phyloP scores from a whole-genome alignment of 2,888 invertebrate genomes.

The Hemaris fuciformis region DNA sequence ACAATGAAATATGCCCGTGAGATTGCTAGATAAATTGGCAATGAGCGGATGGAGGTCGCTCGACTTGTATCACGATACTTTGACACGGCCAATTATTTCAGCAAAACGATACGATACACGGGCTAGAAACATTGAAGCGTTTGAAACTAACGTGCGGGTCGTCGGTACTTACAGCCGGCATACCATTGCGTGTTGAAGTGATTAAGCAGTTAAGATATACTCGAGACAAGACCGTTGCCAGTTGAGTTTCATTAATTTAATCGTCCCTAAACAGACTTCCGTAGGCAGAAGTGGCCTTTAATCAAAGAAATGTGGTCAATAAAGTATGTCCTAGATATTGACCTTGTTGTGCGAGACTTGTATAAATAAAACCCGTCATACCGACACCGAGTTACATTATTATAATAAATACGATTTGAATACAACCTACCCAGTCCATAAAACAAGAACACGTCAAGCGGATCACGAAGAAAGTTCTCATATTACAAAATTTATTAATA shows the following conservation, averaged over 20 bases:
- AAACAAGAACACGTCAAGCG: not conserved
- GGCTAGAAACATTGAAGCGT: not conserved
- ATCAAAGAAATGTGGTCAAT: constrained; percentile 5
- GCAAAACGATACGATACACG: constrained; percentile 3
- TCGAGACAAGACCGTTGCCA: constrained; percentile 12
- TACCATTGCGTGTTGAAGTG: constrained; percentile 31
- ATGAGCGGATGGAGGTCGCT: constrained; percentile 64
- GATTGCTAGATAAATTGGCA: constrained; percentile 61
- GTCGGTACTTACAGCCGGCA: constrained; percentile 21
- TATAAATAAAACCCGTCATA: constrained; percentile 10
- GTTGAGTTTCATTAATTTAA: not conserved
- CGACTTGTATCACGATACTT: constrained; percentile 35
- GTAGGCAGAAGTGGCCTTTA: not conserved
- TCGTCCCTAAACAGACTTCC: not conserved
- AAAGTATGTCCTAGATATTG: constrained; percentile 11
- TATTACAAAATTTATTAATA: not conserved
- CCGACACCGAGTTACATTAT: not conserved
- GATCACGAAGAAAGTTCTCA: not conserved
- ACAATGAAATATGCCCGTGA: constrained; percentile 59
- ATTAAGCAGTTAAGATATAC: constrained; percentile 32
- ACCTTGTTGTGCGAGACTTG: constrained; percentile 15
- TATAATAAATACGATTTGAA: not conserved
- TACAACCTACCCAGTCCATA: not conserved
- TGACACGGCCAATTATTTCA: constrained; percentile 13
- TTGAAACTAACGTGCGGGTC: constrained; percentile 18